Conservation (phyloP, 2,113 vertebrate species). For the Verasper variegatus region DNA sequence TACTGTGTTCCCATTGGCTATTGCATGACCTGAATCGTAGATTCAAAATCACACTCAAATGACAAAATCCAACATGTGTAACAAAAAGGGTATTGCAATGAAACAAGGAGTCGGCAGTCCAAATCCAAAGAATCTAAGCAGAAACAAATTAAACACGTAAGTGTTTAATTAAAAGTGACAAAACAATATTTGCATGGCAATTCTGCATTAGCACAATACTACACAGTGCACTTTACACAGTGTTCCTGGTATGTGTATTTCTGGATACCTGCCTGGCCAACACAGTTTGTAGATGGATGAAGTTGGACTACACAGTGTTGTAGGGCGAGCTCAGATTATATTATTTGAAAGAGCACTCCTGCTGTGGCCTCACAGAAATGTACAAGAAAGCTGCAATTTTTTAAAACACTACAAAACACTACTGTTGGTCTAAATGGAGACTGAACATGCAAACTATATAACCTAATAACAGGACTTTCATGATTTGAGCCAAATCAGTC, state of each 20-base stretch:
- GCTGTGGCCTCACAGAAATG: not conserved
- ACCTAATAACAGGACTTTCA: not conserved
- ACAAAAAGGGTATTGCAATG: not conserved
- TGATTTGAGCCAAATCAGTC: not conserved
- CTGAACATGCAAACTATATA: not conserved
- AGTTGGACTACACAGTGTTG: not conserved
- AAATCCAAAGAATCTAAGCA: not conserved
- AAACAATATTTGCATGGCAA: not conserved
- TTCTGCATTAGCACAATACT: not conserved
- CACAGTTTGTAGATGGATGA: not conserved
- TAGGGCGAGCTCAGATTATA: not conserved
- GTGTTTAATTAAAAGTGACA: not conserved
- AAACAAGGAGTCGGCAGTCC: too few species aligned
- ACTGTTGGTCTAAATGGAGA: not conserved
- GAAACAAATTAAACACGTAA: conserved; percentile 12
- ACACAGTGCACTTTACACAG: not conserved
- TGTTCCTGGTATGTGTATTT: not conserved
- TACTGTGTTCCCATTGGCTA: not conserved
- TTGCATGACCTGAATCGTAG: too few species aligned
- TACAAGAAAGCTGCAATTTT: not conserved
- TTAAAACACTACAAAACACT: not conserved
- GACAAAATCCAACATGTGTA: too few species aligned
- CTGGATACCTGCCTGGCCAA: not conserved
- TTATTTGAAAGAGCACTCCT: not conserved
- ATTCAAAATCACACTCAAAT: too few species aligned